A percentile compares a stretch with the other conserved stretches of the same genome.
These are phyloP conservation scores for Psylliodes chrysocephalus DNA, from an alignment of 2,888 invertebrate species.

Conservation along the genomic window DNA sequence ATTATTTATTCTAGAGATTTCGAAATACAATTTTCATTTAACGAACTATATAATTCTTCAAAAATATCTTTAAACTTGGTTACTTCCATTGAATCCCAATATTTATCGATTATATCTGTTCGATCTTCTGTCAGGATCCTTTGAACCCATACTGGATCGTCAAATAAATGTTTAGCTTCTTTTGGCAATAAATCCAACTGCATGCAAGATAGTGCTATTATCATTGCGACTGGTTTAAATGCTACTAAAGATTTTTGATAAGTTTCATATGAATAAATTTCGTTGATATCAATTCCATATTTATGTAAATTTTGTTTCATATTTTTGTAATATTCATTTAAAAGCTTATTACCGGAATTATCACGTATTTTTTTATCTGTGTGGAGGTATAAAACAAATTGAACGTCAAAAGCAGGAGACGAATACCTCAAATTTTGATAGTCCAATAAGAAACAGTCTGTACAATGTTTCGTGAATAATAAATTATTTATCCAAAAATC, in stretches of 20 bases:
- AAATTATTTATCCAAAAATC: slow-evolving; percentile 57
- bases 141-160: slow-evolving; percentile 38
- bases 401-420: no score
- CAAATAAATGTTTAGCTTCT: slow-evolving; percentile 39
- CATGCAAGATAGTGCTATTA: slow-evolving; percentile 37
- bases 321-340: no score
- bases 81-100: background rate
- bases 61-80: slow-evolving; percentile 21
- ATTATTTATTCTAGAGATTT: no score
- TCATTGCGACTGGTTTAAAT: slow-evolving; percentile 43
- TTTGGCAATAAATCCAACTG: slow-evolving; percentile 38
- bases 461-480: slow-evolving; percentile 48
- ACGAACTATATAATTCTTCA: slow-evolving; percentile 13
- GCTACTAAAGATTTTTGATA: slow-evolving; percentile 47
- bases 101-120: slow-evolving; percentile 28
- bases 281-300: slow-evolving; percentile 41
- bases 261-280: slow-evolving; percentile 42
- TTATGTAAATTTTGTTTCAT: slow-evolving; percentile 40
- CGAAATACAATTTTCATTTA: slow-evolving; percentile 11
- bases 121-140: slow-evolving; percentile 43
- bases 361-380: slow-evolving; percentile 44
- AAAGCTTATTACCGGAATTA: slow-evolving; percentile 40
- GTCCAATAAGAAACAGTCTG: slow-evolving; percentile 55
- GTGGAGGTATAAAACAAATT: slow-evolving; percentile 54
- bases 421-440: slow-evolving; percentile 57